Base-by-base conservation (phyloP, 2,113 vertebrate genomes). In the Seriola quinqueradiata region DNA sequence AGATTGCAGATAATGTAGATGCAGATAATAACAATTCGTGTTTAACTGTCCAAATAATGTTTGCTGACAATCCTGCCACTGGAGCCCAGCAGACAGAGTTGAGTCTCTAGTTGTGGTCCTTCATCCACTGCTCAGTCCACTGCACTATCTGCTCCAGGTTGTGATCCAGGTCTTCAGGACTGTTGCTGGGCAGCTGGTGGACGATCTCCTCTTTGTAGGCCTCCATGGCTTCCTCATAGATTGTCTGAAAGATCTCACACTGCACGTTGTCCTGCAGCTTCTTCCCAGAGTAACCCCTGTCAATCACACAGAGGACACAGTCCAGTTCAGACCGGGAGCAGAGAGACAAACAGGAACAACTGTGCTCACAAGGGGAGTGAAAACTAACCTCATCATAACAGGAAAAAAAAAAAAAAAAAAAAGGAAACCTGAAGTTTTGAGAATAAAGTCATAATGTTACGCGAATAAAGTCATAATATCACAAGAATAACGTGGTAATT, bases 221-320 rank as follows among this genome's bases (percentile, higher is more conserved):
- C 70, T 95, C 95, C 90, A 95, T 81, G n/a, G 98, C 98, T 90
- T 99, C 98, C 92, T 99, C 98, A 13, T 96, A 97, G 17, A 99
- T 96, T 52, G 97, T 98, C 93, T 99, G 97, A 85, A 99, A 99
- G 90, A 99, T 99, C 94, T 99, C 98, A 90, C 98, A 99, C 80
- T 99, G 96, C 63, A 99, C 91, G 70, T 99, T 99, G 87, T 99
- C 97, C 83, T 97, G 95, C 68, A 99, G 94, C 89, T 99, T 99
- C 92, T 99, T 99, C 50, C 96, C 97, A 3, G 90, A 92, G 91
- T 99, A 99, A 52, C 97, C 98, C 91, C 98, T 99, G 64, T 21
- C 28, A 48, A 78, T 19, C 36, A 83, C 21, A 83, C 38, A 40
- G 16, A 70, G 19, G 21, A 44, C 59, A 58, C 25, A 60, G 19